Evolutionary conservation across 2,113 vertebrate genomes (phyloP).

Genomic region (Sinosuthora webbiana): DNA sequence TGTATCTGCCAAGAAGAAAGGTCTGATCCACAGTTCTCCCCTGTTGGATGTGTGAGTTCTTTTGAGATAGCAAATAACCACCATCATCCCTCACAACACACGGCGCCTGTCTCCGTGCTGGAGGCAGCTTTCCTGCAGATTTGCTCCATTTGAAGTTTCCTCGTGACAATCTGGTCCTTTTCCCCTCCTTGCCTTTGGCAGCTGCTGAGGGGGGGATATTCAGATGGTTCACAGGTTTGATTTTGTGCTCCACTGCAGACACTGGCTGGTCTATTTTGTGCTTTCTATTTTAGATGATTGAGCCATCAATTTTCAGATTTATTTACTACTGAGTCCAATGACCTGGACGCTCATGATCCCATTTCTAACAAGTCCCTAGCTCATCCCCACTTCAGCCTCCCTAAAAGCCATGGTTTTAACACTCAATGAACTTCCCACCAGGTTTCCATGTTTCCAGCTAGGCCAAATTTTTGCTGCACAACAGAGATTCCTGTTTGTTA

Average conservation of each 20-base stretch:
- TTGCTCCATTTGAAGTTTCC: background rate
- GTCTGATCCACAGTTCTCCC: background rate
- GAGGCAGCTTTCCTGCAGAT: slow-evolving; percentile 13
- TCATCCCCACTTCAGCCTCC: background rate
- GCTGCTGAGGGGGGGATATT: background rate
- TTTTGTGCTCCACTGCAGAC: slow-evolving; percentile 40
- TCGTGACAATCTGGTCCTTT: background rate
- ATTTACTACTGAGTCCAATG: slow-evolving; percentile 4
- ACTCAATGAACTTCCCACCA: background rate
- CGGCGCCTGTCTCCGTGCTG: background rate
- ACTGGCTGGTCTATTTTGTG: background rate
- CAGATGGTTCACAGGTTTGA: slow-evolving; percentile 24
- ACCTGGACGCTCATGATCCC: background rate
- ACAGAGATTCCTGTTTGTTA: background rate
- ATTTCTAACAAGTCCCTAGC: background rate
- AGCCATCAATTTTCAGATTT: slow-evolving; percentile 27
- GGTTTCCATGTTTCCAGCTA: background rate
- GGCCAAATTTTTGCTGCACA: background rate
- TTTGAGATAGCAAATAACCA: slow-evolving; percentile 44
- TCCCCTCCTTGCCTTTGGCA: background rate
- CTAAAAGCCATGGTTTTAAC: slow-evolving; percentile 8
- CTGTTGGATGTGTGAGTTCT: slow-evolving; percentile 19
- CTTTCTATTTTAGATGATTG: slow-evolving; percentile 8
- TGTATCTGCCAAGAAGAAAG: slow-evolving; percentile 39
- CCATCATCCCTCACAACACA: background rate